phyloP scores from a whole-genome alignment of 2,113 vertebrate genomes.

The Microtus ochrogaster region DNA sequence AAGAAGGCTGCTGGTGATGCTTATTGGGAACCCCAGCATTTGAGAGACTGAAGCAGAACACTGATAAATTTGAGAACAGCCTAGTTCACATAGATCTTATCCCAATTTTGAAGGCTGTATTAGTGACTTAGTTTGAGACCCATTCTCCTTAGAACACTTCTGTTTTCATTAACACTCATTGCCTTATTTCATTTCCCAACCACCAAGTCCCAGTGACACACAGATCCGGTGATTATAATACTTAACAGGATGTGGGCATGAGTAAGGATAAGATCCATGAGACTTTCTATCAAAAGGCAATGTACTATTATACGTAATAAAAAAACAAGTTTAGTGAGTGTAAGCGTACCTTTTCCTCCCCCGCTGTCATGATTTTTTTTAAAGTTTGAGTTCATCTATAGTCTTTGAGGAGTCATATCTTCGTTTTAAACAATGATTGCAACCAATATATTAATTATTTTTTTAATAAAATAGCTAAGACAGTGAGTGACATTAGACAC shows the following conservation, averaged over 20 bases:
- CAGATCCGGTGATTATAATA: not conserved
- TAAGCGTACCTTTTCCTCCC: not conserved
- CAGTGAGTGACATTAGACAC: not conserved
- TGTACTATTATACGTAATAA: not conserved
- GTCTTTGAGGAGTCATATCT: not conserved
- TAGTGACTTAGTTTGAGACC: not conserved
- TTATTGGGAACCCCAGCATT: not conserved
- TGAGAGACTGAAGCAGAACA: not conserved
- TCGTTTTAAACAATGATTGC: slow-evolving; percentile 24
- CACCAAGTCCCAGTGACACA: not conserved
- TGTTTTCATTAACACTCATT: not conserved
- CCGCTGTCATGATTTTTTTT: not conserved
- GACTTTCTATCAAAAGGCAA: not conserved
- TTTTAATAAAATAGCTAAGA: not conserved
- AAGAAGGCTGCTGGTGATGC: not conserved
- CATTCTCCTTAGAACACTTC: not conserved
- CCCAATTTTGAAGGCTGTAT: not conserved
- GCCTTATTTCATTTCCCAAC: not conserved
- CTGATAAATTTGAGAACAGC: not conserved
- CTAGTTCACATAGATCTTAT: not conserved
- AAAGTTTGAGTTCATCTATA: not conserved
- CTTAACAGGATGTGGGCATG: not conserved
- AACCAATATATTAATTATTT: not conserved
- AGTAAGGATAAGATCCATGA: not conserved
- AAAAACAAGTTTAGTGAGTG: not conserved